These are phyloP conservation scores for Acanthurus tractus DNA, from an alignment of 2,797 vertebrate genomes.

Conservation along the genomic window DNA sequence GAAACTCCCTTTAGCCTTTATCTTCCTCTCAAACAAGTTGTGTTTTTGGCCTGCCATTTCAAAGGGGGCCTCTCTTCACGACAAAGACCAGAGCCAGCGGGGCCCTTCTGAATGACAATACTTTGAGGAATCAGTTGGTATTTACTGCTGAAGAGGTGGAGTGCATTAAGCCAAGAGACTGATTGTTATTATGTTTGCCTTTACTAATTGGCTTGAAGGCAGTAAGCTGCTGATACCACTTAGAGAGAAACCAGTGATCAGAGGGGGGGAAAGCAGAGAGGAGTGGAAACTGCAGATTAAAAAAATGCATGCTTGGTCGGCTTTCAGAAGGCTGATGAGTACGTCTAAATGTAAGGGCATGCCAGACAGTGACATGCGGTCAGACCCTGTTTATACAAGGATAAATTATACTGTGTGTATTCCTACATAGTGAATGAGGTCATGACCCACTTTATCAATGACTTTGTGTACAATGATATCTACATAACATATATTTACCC, in stretches of 20 bases:
- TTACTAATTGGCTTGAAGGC: slow-evolving; percentile 83
- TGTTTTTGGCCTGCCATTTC: slow-evolving; percentile 74
- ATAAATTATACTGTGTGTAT: slow-evolving; percentile 64
- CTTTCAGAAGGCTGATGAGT: slow-evolving; percentile 69
- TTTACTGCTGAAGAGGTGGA: slow-evolving; percentile 80
- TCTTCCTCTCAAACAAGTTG: slow-evolving; percentile 60
- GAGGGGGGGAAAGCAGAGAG: slow-evolving; percentile 50
- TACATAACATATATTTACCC: slow-evolving; percentile 54
- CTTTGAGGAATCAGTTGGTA: slow-evolving; percentile 77
- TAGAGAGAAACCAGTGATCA: slow-evolving; percentile 73
- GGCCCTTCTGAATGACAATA: slow-evolving; percentile 79
- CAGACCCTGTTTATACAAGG: slow-evolving; percentile 71
- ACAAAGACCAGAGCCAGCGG: slow-evolving; percentile 79
- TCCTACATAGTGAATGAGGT: slow-evolving; percentile 66
- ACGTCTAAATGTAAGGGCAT: slow-evolving; percentile 70
- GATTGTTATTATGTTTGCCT: slow-evolving; percentile 82
- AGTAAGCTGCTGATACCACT: slow-evolving; percentile 72
- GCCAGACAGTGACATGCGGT: slow-evolving; percentile 70
- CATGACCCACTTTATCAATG: slow-evolving; percentile 60
- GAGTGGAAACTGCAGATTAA: slow-evolving; percentile 72
- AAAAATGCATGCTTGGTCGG: slow-evolving; percentile 67
- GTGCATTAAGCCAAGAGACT: slow-evolving; percentile 77
- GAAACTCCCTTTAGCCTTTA: slow-evolving; percentile 67
- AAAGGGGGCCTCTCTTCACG: slow-evolving; percentile 67
- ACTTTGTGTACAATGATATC: slow-evolving; percentile 53